phyloP scores from a whole-genome alignment of 1,140 invertebrate genomes.

The Globodera ellingtonae region DNA sequence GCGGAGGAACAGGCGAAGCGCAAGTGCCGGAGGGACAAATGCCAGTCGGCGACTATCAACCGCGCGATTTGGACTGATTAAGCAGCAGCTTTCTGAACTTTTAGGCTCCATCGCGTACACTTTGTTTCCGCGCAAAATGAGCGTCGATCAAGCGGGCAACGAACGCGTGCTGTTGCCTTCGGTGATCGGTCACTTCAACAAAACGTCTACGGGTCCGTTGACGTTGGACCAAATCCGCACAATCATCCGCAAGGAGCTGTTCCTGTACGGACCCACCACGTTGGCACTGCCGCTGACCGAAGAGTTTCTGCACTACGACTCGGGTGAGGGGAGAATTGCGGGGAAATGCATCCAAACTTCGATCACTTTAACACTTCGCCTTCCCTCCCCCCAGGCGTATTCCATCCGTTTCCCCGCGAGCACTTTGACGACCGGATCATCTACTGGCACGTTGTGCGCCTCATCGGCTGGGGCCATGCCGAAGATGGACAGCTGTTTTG shows the following conservation, averaged over 20 bases:
- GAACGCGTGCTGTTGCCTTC: slow-evolving; percentile 51
- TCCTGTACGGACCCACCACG: slow-evolving; percentile 61
- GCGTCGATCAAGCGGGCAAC: slow-evolving; percentile 55
- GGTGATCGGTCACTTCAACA: slow-evolving; percentile 58
- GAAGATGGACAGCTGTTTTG: slow-evolving; percentile 57
- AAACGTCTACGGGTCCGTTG: slow-evolving; percentile 32
- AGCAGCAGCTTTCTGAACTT: slow-evolving; percentile 10
- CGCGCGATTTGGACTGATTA: not conserved
- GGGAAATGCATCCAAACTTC: not conserved
- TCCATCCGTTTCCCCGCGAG: slow-evolving; percentile 57
- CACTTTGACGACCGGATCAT: slow-evolving; percentile 60
- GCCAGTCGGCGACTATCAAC: slow-evolving; percentile 49
- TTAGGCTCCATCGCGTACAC: slow-evolving; percentile 63
- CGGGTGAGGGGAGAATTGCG: slow-evolving; percentile 21
- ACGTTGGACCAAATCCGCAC: slow-evolving; percentile 37
- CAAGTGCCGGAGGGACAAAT: slow-evolving; percentile 48
- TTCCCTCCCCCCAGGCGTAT: slow-evolving; percentile 41
- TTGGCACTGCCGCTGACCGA: slow-evolving; percentile 64
- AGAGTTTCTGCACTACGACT: slow-evolving; percentile 63
- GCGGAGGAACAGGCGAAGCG: slow-evolving; percentile 52
- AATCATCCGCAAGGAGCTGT: slow-evolving; percentile 61
- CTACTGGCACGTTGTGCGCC: slow-evolving; percentile 63
- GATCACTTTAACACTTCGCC: not conserved
- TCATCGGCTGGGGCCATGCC: slow-evolving; percentile 63
- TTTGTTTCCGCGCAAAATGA: slow-evolving; percentile 62